Percentiles rank a stretch among this genome's conserved stretches.
These are phyloP conservation scores for Pseudochirops cupreus DNA, from an alignment of 2,797 vertebrate species.

Conservation along the genomic window DNA sequence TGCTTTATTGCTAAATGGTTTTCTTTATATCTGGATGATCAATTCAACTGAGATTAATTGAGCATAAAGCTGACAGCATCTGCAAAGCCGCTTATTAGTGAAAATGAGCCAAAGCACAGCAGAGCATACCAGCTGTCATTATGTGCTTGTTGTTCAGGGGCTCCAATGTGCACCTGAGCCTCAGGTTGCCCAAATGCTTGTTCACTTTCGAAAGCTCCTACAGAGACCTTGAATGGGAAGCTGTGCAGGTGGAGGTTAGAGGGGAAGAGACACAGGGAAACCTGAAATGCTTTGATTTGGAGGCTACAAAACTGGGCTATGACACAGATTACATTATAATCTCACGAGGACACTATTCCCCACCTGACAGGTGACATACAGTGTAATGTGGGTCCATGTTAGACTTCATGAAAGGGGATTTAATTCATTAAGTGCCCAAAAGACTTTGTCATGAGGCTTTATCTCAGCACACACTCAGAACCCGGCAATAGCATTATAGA, in stretches of 20 bases:
- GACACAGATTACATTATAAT: not conserved
- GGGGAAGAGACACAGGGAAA: constrained; percentile 24
- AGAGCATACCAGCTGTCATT: constrained; percentile 48
- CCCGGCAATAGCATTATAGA: not conserved
- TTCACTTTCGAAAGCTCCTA: not conserved
- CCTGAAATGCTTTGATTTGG: not conserved
- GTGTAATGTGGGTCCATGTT: constrained; percentile 18
- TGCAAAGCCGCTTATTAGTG: constrained; percentile 73
- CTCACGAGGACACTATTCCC: not conserved
- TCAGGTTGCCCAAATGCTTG: not conserved
- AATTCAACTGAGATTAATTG: constrained; percentile 80
- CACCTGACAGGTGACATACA: not conserved
- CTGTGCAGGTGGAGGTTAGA: not conserved
- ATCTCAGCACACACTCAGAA: not conserved
- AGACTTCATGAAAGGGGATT: constrained; percentile 1
- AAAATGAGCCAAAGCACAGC: constrained; percentile 34
- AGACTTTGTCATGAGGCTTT: constrained; percentile 18
- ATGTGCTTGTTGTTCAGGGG: not conserved
- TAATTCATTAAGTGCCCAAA: constrained; percentile 33
- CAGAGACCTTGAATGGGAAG: not conserved
- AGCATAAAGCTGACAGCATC: constrained; percentile 80
- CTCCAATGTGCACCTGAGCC: constrained; percentile 48
- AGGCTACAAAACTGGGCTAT: not conserved
- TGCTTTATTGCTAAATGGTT: constrained; percentile 75
- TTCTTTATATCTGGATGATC: constrained; percentile 81